Percentiles rank a stretch among this genome's conserved stretches.
phyloP scores from a whole-genome alignment of 1,140 invertebrate genomes.

The Drusus annulatus region DNA sequence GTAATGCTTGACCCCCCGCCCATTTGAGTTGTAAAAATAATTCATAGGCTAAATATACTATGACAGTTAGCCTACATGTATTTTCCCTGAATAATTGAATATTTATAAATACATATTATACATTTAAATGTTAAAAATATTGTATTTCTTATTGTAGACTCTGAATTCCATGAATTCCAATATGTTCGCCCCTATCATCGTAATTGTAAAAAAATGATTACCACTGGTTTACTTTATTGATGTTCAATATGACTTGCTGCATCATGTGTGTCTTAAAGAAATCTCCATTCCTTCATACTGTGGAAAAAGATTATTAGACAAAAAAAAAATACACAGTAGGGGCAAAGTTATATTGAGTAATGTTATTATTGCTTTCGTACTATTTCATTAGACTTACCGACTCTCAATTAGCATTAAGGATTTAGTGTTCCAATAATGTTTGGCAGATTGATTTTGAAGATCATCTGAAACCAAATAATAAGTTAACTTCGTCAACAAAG shows the following conservation, averaged over 20 bases:
- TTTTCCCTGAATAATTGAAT: constrained; percentile 9
- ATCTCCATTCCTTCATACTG: neutral
- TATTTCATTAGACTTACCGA: constrained; percentile 45
- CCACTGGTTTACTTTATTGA: neutral
- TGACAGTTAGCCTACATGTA: neutral
- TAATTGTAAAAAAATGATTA: neutral
- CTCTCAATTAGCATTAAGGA: neutral
- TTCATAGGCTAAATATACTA: too few species aligned
- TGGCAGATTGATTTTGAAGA: neutral
- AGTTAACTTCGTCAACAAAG: constrained; percentile 33
- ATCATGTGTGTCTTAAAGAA: neutral
- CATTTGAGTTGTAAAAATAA: too few species aligned
- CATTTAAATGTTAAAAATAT: constrained; percentile 5
- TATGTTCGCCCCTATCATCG: neutral
- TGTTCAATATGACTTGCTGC: neutral
- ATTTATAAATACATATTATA: constrained; percentile 14
- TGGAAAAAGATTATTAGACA: constrained; percentile 15
- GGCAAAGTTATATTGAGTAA: neutral
- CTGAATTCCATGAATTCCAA: neutral
- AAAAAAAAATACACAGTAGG: too few species aligned
- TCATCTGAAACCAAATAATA: constrained; percentile 48
- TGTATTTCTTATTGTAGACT: constrained; percentile 1
- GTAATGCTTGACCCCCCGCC: too few species aligned
- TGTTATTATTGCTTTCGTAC: constrained; percentile 40
- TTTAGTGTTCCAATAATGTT: neutral